Conservation (phyloP, 2,113 vertebrate genomes). For the Nerophis lumbriciformis region DNA sequence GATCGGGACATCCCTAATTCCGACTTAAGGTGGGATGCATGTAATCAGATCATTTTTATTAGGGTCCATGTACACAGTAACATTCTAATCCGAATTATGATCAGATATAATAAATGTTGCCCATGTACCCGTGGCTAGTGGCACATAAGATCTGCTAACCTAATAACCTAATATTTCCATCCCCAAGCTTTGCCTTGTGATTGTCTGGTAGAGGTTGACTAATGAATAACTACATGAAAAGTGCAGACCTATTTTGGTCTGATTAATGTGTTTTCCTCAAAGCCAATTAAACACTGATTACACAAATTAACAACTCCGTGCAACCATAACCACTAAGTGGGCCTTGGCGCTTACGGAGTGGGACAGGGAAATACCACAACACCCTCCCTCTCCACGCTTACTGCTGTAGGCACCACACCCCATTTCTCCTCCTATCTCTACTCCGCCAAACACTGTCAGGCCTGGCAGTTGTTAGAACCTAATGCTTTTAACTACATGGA, state of each 20-base stretch:
- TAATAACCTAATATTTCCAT: slow-evolving; percentile 11
- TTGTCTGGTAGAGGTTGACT: slow-evolving; percentile 50
- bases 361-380: slow-evolving; percentile 12
- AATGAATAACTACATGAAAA: slow-evolving; percentile 50
- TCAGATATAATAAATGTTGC: too few relatives aligned
- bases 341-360: slow-evolving; percentile 2
- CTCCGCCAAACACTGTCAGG: slow-evolving; percentile 42
- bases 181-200: slow-evolving; percentile 27
- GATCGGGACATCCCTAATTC: too few relatives aligned
- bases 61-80: too few relatives aligned
- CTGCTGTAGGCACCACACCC: slow-evolving; percentile 48
- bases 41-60: too few relatives aligned
- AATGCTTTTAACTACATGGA: slow-evolving; percentile 58
- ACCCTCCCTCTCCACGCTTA: not conserved
- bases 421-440: slow-evolving; percentile 45
- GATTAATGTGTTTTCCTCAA: slow-evolving; percentile 68
- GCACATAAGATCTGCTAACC: slow-evolving; percentile 34
- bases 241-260: slow-evolving; percentile 57
- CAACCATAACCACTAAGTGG: slow-evolving; percentile 58
- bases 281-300: slow-evolving; percentile 69
- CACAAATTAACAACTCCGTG: slow-evolving; percentile 65
- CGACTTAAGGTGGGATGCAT: too few relatives aligned
- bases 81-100: too few relatives aligned
- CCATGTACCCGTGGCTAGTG: not conserved
- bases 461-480: slow-evolving; percentile 55